These are phyloP conservation scores for Kobus ellipsiprymnus DNA, from an alignment of 2,113 vertebrate genomes.

Conservation along the genomic window DNA sequence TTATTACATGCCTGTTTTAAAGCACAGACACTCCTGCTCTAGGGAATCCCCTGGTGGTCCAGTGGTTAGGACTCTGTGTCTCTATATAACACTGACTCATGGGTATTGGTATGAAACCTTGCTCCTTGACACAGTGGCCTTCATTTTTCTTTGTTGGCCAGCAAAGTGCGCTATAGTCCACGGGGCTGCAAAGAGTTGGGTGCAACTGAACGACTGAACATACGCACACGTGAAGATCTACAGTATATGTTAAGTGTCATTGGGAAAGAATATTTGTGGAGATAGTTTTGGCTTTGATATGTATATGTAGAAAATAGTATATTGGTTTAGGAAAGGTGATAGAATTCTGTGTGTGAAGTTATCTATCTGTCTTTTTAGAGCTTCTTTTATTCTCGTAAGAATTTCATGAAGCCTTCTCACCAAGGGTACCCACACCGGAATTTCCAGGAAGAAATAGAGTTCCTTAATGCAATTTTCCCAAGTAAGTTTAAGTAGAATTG, in stretches of 20 bases:
- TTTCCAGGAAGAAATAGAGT: constrained; percentile 99
- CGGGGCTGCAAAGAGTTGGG: neutral
- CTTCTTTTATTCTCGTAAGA: constrained; percentile 99
- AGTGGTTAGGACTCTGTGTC: neutral
- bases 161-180: neutral
- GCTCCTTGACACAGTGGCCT: neutral
- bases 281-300: neutral
- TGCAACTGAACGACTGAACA: neutral
- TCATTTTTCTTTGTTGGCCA: neutral
- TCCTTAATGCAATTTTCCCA: constrained; percentile 98
- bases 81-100: neutral
- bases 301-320: neutral
- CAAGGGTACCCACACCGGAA: constrained; percentile 99
- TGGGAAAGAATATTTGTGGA: neutral
- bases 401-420: constrained; percentile 99
- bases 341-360: neutral
- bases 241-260: neutral
- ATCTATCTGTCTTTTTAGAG: constrained; percentile 80
- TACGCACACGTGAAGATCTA: neutral
- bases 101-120: neutral
- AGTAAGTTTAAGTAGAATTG: constrained; percentile 82
- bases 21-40: neutral
- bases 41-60: neutral
- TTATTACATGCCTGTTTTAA: neutral
- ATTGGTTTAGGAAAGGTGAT: neutral